phyloP scores from a whole-genome alignment of 2,888 invertebrate genomes.

The Eutolmus rufibarbis region DNA sequence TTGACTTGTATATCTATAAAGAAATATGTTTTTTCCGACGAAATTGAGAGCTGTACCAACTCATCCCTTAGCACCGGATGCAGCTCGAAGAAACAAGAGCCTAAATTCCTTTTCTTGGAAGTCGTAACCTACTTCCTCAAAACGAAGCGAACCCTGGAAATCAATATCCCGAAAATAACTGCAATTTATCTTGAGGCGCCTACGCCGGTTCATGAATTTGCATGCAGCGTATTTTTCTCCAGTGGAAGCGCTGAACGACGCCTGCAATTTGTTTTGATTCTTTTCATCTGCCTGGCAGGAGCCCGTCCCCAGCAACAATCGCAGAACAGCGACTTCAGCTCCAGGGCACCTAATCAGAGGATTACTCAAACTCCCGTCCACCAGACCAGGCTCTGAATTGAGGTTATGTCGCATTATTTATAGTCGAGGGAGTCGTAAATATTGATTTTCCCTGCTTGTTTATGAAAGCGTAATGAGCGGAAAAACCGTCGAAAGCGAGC shows the following conservation, averaged over 20 bases:
- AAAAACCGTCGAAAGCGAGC: background rate
- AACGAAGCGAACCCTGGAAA: background rate
- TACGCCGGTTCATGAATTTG: background rate
- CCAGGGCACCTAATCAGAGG: background rate
- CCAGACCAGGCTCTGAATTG: background rate
- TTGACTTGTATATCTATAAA: background rate
- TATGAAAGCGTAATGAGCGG: slow-evolving; percentile 18
- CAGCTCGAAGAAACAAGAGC: background rate
- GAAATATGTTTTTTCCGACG: background rate
- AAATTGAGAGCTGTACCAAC: background rate
- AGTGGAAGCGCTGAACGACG: background rate
- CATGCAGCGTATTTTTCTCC: background rate
- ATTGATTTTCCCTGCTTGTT: slow-evolving; percentile 44
- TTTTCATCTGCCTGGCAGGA: background rate
- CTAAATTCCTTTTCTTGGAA: background rate
- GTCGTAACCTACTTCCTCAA: background rate
- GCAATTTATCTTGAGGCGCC: background rate
- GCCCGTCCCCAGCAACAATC: background rate
- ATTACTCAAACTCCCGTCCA: background rate
- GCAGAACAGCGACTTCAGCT: background rate
- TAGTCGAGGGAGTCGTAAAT: slow-evolving; percentile 45
- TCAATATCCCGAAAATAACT: background rate
- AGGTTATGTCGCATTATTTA: slow-evolving; percentile 47
- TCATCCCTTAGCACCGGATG: background rate
- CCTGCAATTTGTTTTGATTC: background rate